phyloP scores from a whole-genome alignment of 2,113 vertebrate genomes.

The Tupaia tana region DNA sequence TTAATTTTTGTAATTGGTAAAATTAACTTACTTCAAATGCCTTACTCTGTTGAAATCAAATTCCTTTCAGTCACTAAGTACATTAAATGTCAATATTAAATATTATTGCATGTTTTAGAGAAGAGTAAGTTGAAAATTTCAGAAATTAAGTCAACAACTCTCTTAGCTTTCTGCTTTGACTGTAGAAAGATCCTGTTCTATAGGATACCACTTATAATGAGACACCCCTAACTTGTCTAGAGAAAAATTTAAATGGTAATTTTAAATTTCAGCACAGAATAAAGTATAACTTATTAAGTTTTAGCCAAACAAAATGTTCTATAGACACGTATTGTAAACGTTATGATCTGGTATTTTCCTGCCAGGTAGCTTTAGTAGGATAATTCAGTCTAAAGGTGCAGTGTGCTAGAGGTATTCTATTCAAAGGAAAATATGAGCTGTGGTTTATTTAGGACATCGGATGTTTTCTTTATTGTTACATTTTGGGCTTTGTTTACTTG shows the following conservation, averaged over 20 bases:
- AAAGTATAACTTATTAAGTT: constrained; percentile 31
- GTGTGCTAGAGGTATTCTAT: not conserved
- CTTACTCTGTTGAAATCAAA: constrained; percentile 52
- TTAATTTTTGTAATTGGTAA: constrained; percentile 49
- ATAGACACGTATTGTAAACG: not conserved
- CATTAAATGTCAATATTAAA: constrained; percentile 29
- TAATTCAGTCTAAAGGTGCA: not conserved
- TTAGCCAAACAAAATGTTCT: constrained; percentile 2
- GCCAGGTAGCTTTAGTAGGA: not conserved
- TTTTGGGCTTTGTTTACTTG: constrained; percentile 10
- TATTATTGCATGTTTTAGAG: constrained; percentile 24
- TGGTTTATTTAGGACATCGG: not conserved
- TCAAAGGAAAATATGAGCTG: not conserved
- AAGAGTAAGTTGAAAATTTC: constrained; percentile 14
- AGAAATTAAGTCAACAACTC: constrained; percentile 8
- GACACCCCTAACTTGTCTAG: not conserved
- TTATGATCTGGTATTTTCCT: not conserved
- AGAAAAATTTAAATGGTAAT: constrained; percentile 3
- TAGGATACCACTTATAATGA: not conserved
- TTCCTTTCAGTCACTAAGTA: not conserved
- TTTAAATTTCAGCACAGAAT: constrained; percentile 1
- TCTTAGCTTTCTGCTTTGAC: not conserved
- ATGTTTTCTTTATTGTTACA: constrained; percentile 33
- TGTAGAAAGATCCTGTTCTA: not conserved
- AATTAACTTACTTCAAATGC: constrained; percentile 33